Evolutionary conservation across 2,797 vertebrate genomes (phyloP).

Genomic region (Pempheris klunzingeri): DNA sequence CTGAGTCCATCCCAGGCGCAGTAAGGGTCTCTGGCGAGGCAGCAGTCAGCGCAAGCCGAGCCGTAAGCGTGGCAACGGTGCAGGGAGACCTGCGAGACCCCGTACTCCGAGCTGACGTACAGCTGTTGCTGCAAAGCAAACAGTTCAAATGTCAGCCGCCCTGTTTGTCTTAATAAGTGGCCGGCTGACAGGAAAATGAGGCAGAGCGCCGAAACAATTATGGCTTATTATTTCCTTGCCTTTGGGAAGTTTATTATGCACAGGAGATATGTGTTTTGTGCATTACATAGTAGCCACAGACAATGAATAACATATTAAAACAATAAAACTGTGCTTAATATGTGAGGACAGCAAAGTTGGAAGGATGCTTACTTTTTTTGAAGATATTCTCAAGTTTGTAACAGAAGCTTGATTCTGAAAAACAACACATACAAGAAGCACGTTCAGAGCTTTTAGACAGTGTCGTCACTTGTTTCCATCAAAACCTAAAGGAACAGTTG

Average conservation of each 20-base stretch:
- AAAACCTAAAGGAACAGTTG: neutral
- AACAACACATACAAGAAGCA: neutral
- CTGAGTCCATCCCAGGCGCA: constrained; percentile 97
- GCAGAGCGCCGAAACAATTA: constrained; percentile 58
- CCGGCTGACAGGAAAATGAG: constrained; percentile 75
- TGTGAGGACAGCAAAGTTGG: neutral
- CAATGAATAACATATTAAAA: constrained; percentile 44
- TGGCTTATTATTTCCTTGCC: constrained; percentile 60
- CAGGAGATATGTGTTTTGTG: constrained; percentile 18
- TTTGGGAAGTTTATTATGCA: constrained; percentile 41
- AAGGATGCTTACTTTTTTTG: constrained; percentile 92
- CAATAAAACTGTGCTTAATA: constrained; percentile 10
- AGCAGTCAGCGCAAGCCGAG: constrained; percentile 96
- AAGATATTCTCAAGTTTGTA: constrained; percentile 95
- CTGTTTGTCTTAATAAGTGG: constrained; percentile 78
- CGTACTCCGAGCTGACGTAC: constrained; percentile 95
- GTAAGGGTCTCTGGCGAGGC: constrained; percentile 96
- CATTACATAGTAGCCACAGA: constrained; percentile 33
- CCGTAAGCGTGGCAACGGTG: constrained; percentile 97
- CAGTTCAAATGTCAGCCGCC: constrained; percentile 75
- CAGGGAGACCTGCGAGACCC: constrained; percentile 94
- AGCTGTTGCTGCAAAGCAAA: constrained; percentile 94
- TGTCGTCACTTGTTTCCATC: neutral
- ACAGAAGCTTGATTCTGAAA: constrained; percentile 91
- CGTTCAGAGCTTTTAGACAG: constrained; percentile 6